Base-by-base conservation (phyloP, 2,113 vertebrate species). In the Notothenia coriiceps region DNA sequence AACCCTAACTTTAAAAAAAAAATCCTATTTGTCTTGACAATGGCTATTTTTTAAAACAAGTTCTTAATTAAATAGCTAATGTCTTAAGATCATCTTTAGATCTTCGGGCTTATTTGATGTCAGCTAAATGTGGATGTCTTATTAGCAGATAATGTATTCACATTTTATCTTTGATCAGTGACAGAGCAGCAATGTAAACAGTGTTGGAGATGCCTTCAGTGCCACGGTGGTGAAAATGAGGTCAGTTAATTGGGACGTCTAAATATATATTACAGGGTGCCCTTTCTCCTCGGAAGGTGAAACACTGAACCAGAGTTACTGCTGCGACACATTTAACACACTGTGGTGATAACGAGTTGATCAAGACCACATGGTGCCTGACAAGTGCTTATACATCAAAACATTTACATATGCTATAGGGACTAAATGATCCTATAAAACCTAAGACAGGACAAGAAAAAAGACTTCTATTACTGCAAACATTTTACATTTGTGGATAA, bases 191-290 rank as follows among this genome's bases (percentile, higher is more conserved):
- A 12, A 60, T 64, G 82, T 84, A 88, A 87, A 90, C 87, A 89
- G 66, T 69, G 57, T 54, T 2, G 22, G 76, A 80, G 78, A 79
- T 74, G 84, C 67, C 79, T 79, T 79, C 43, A 66, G 77, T 85
- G 86, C 61, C 83, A 78, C 18, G 12, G 62, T 56, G 85, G 80
- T 75, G 80, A 88, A 91, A 95, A 95, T 4, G 84, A 93, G 94
- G 93, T 82, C 95, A 91, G 77, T 66, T 95, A 95, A 94, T 92
- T 94, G 92, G 95, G 89, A 88, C 95, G 17, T 85, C 94, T 95
- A 95, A 95, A 95, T 94, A 93, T 94, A 94, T 89, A 86, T 93
- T 82, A 81, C 69, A 86, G 71, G 77, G 86, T 76, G 35, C 86
- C 83, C 87, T 87, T 88, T 89, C 86, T 79, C 77, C 82, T 86